Percentiles rank a stretch among this genome's conserved stretches.
Evolutionary conservation across 2,797 vertebrate species (phyloP).

Genomic region (Pseudomugil gertrudae): DNA sequence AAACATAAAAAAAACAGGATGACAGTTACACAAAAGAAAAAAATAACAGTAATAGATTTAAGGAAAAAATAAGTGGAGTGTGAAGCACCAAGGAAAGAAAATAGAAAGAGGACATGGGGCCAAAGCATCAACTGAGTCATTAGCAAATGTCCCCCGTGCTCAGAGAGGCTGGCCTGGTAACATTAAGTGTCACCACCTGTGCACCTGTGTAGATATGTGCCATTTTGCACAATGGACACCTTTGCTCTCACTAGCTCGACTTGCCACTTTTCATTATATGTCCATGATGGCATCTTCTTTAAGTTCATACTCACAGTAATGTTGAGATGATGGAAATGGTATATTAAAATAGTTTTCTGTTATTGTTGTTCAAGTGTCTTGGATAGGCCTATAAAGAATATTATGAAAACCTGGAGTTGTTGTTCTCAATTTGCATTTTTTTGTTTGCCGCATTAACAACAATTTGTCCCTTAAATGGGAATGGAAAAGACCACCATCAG

Average conservation of each 20-base stretch:
- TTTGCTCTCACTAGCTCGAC: background rate
- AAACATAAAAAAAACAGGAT: background rate
- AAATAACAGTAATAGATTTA: conserved; percentile 31
- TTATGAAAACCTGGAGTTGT: background rate
- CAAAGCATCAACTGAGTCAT: conserved; percentile 52
- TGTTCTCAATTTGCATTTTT: background rate
- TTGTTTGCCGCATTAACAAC: background rate
- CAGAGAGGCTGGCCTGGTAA: conserved; percentile 19
- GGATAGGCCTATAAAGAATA: background rate
- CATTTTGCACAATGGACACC: background rate
- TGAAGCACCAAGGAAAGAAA: conserved; percentile 22
- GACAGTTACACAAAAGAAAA: conserved; percentile 20
- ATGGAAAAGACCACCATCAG: conserved; percentile 1
- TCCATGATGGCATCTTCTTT: too few relatives aligned
- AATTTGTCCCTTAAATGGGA: background rate
- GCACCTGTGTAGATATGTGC: conserved; percentile 7
- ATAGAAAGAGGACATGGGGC: conserved; percentile 19
- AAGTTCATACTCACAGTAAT: too few relatives aligned
- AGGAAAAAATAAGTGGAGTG: conserved; percentile 18
- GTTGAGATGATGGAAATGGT: too few relatives aligned
- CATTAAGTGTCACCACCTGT: conserved; percentile 24
- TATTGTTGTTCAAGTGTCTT: background rate
- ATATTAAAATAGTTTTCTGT: background rate
- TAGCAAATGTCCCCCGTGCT: conserved; percentile 45
- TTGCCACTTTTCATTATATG: too few relatives aligned